These are phyloP conservation scores for Lepidurus apus DNA, from an alignment of 1,140 invertebrate species.

Conservation along the genomic window DNA sequence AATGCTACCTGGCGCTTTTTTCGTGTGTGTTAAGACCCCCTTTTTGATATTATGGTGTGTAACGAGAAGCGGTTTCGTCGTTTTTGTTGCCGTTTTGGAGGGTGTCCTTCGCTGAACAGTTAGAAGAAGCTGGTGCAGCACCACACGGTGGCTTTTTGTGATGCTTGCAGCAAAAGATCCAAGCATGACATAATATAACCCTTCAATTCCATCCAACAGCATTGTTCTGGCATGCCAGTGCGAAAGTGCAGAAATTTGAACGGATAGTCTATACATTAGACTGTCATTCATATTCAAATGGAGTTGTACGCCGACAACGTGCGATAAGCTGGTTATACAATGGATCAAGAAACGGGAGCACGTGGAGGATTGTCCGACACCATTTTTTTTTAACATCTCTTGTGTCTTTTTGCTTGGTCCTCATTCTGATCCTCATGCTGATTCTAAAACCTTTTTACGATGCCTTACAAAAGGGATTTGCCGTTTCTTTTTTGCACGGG, in stretches of 20 bases:
- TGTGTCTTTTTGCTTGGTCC: background rate
- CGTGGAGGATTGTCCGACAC: background rate
- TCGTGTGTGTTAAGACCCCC: constrained; percentile 17
- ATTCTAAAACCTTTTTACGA: no score
- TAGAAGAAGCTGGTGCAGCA: background rate
- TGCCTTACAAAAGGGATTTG: no score
- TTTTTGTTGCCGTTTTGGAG: constrained; percentile 15
- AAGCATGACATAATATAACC: no score
- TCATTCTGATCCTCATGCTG: background rate
- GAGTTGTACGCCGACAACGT: background rate
- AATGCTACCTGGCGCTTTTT: constrained; percentile 11
- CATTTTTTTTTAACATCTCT: background rate
- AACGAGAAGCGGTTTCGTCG: constrained; percentile 15
- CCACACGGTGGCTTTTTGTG: background rate
- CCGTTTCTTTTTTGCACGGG: no score
- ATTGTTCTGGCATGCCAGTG: background rate
- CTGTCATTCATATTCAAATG: constrained; percentile 8
- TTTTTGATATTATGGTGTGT: constrained; percentile 19
- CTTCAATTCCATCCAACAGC: no score
- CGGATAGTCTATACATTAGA: background rate
- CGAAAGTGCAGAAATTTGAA: background rate
- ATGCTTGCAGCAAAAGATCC: background rate
- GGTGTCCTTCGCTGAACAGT: background rate
- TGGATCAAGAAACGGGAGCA: constrained; percentile 9
- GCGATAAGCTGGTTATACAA: background rate